Percentiles rank a stretch among this genome's conserved stretches.
These are phyloP conservation scores for Mormyrops attenuatus DNA, from an alignment of 2,797 vertebrate genomes.

Conservation along the genomic window DNA sequence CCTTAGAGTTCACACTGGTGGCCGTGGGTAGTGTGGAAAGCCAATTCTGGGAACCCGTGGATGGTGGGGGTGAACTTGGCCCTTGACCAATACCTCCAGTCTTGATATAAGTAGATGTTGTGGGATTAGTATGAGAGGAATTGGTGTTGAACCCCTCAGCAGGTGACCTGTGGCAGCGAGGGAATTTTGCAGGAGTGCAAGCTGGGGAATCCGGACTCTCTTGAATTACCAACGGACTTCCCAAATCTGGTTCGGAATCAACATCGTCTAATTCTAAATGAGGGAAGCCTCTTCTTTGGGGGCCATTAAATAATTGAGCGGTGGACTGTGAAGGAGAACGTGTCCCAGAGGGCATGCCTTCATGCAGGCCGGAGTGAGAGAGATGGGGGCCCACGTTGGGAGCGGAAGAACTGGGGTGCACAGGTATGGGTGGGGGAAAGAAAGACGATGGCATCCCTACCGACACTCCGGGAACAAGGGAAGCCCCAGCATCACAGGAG, in stretches of 20 bases:
- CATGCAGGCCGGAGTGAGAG: conserved; percentile 34
- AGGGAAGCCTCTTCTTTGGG: conserved; percentile 26
- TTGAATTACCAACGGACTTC: conserved; percentile 59
- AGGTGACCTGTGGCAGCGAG: conserved; percentile 55
- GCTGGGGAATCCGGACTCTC: conserved; percentile 56
- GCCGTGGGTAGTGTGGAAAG: conserved; percentile 51
- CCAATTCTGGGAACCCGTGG: conserved; percentile 43
- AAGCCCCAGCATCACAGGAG: conserved; percentile 28
- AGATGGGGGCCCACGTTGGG: conserved; percentile 32
- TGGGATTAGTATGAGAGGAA: conserved; percentile 36
- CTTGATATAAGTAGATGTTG: conserved; percentile 55
- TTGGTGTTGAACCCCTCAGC: conserved; percentile 53
- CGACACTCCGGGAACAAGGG: conserved; percentile 11
- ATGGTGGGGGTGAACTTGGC: conserved; percentile 26
- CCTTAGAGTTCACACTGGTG: conserved; percentile 51
- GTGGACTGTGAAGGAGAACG: conserved; percentile 25
- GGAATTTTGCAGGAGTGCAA: conserved; percentile 59
- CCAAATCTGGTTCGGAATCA: conserved; percentile 56
- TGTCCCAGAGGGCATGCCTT: conserved; percentile 25
- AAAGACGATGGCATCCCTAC: conserved; percentile 27
- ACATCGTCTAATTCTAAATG: conserved; percentile 52
- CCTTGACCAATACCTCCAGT: conserved; percentile 61
- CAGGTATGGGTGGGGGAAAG: conserved; percentile 25
- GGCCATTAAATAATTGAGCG: conserved; percentile 42
- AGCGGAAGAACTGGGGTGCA: conserved; percentile 23